A percentile compares a stretch with the other conserved stretches of the same genome.
These are phyloP conservation scores for Tachysurus fulvidraco DNA, from an alignment of 2,113 vertebrate genomes.

Conservation along the genomic window DNA sequence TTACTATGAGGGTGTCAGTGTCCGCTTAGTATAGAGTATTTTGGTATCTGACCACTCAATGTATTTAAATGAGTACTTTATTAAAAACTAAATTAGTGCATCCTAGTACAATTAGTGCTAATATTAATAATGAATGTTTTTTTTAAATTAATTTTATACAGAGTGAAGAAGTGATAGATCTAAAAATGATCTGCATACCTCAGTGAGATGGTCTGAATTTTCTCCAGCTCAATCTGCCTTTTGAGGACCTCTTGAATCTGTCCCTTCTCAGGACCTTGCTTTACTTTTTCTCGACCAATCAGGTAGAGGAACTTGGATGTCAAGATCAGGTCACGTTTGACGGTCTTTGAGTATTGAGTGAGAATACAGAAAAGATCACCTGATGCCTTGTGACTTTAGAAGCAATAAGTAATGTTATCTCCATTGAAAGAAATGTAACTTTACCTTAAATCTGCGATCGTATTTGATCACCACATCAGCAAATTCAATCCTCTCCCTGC, in stretches of 20 bases:
- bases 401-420: background rate
- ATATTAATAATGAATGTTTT: background rate
- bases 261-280: constrained; percentile 82
- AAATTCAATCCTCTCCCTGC: constrained; percentile 81
- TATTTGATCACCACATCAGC: constrained; percentile 79
- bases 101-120: too few relatives aligned
- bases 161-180: background rate
- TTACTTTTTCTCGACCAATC: constrained; percentile 83
- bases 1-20: background rate
- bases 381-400: background rate
- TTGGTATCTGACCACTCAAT: background rate
- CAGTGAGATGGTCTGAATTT: constrained; percentile 78
- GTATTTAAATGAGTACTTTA: background rate
- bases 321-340: constrained; percentile 80
- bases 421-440: background rate
- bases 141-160: background rate
- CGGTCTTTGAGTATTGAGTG: constrained; percentile 59
- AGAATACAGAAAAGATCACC: constrained; percentile 12
- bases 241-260: constrained; percentile 80
- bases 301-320: constrained; percentile 80
- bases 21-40: background rate
- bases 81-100: background rate
- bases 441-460: constrained; percentile 81
- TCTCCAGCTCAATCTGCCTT: constrained; percentile 77
- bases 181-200: constrained; percentile 66